Evolutionary conservation across 1,140 invertebrate species (phyloP).

Genomic region (Nephila pilipes): DNA sequence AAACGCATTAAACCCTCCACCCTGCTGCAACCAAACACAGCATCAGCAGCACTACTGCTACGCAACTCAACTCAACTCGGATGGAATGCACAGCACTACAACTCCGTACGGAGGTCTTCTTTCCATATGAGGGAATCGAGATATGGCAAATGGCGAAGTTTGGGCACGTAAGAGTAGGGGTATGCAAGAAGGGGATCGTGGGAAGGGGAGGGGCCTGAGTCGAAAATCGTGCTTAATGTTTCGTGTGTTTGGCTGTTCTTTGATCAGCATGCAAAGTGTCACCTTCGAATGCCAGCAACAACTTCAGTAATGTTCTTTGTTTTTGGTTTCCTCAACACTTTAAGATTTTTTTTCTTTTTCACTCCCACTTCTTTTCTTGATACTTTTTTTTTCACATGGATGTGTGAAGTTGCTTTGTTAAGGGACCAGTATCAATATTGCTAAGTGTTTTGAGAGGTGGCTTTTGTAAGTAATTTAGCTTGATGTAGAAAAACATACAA

Average conservation of each 20-base stretch:
- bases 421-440: conserved; percentile 5
- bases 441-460: not conserved
- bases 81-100: not conserved
- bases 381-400: not conserved
- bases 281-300: conserved; percentile 68
- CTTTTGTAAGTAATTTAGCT: too few relatives aligned
- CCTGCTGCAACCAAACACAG: conserved; percentile 3
- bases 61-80: conserved; percentile 39
- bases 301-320: conserved; percentile 64
- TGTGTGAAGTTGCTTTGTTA: not conserved
- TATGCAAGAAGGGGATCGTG: not conserved
- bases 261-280: conserved; percentile 75
- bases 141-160: conserved; percentile 55
- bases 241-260: conserved; percentile 60
- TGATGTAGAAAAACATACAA: too few relatives aligned
- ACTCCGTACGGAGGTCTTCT: conserved; percentile 10
- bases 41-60: not conserved
- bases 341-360: not conserved
- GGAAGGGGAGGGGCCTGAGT: not conserved
- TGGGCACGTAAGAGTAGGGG: conserved; percentile 15
- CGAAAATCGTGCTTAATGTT: conserved; percentile 70
- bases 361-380: not conserved
- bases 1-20: conserved; percentile 44
- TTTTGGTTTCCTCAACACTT: conserved; percentile 37
- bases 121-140: conserved; percentile 49